Base-by-base conservation (phyloP, 2,797 vertebrate genomes). In the Ataeniobius toweri region DNA sequence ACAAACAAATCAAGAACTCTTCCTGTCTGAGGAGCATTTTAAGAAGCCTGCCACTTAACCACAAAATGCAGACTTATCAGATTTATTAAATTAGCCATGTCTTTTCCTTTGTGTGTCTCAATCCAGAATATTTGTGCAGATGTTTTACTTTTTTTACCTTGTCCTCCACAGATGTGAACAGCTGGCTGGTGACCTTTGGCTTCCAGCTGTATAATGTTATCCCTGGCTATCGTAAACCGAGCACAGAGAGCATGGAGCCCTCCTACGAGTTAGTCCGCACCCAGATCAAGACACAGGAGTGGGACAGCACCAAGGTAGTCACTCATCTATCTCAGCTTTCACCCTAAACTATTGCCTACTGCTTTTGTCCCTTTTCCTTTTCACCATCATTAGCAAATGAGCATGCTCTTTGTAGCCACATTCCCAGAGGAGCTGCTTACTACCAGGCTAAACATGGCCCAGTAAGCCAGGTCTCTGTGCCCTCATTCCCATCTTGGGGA, bases 141-240 rank as follows among this genome's bases (percentile, higher is more conserved):
- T 44, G 16, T 74, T 68, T 81, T 31, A 24, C 13, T 84, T 59
- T 69, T 78, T 86, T 0, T 48, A 69, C 59, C 50, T 65, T 55
- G 36, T 77, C 73, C 69, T 80, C 80, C 86, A 74, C 95, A 99
- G 98, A 99, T 95, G 98, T 99, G 81, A 99, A 99, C 95, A 99
- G 98, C 83, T 99, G 98, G 98, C 94, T 99, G 88, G 97, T 99
- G 88, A 99, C 98, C 44, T 99, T 99, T 3, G 98, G 98, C 76
- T 99, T 99, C 95, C 98, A 99, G 86, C 93, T 99, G 18, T 98
- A 99, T 93, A 99, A 99, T 0, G 98, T 99, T 85, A 99, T 99
- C 85, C 98, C 98, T 0, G 98, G 98, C 56, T 99, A 98, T 82
- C 96, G 96, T 74, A 99, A 98, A 81, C 98, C 98, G 0, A 96